Evolutionary conservation across 2,797 vertebrate species (phyloP), one percentile per base, ranked within the genome.

Genomic region (Galago senegalensis): DNA sequence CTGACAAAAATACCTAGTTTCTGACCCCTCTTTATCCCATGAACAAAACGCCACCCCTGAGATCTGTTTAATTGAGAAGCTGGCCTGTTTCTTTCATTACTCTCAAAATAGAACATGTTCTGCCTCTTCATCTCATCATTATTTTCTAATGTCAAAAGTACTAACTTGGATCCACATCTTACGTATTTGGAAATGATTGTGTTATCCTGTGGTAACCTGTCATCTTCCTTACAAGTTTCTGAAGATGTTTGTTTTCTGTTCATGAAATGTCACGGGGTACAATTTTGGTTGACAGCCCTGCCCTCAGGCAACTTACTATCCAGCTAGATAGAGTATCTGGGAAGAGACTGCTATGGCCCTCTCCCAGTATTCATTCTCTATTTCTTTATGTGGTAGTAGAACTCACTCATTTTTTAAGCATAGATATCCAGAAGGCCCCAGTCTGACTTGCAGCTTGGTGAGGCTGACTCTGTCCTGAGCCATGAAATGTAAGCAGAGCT

Each of bases 51-150:
- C 53, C 29, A 89, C 6, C 34, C 14, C 76, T n/a, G n/a, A 69
- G 60, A 91, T 16, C 16, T 85, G n/a, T 88, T 76, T 56, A 37
- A 77, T 70, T 72, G 67, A 93, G 58, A 88, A 34, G n/a, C 18
- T 69, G 27, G 43, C 16, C 18, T 63, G 60, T 81, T 80, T 91
- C 81, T 84, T n/a, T 89, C 34, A 69, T 53, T 61, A 72, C 23
- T 43, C 80, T 72, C 31, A 75, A 93, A 67, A 60, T 31, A 96
- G 95, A 91, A 84, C 18, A 3, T 46, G 29, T 43, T 60, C 34
- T 90, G 40, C 65, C 7, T 89, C 29, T 95, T 89, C 14, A 9
- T 81, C 31, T 72, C 43, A 10, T 63, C 40, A 65, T 72, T 90
- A 17, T 83, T 23, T 25, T 79, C 56, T 80, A 89, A 56, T 85